Percentiles rank a stretch among this genome's conserved stretches.
phyloP scores from a whole-genome alignment of 2,888 invertebrate genomes.

The Drosophila longiperda region DNA sequence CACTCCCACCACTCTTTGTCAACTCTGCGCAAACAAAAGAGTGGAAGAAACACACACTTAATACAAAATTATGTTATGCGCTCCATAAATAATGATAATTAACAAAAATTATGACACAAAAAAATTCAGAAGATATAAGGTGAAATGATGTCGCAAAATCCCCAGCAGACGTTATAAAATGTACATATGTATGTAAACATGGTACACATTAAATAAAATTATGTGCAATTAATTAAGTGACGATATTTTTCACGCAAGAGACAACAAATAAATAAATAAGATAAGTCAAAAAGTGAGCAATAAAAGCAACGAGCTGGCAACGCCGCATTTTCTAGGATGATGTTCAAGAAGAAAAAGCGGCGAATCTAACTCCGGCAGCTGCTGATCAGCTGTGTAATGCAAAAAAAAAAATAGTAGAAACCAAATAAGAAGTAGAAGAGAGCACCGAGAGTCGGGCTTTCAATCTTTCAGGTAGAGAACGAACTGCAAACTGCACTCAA shows the following conservation, averaged over 20 bases:
- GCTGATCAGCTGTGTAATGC: conserved; percentile 53
- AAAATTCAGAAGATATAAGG: conserved; percentile 8
- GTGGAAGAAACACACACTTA: conserved; percentile 42
- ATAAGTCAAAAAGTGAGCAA: conserved; percentile 15
- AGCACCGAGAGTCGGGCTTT: conserved; percentile 34
- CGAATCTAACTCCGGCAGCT: conserved; percentile 43
- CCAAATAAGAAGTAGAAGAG: conserved; percentile 20
- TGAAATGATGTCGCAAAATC: conserved; percentile 16
- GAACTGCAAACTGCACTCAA: conserved; percentile 39
- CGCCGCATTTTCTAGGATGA: conserved; percentile 25
- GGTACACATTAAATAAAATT: conserved; percentile 29
- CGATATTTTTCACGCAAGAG: not conserved
- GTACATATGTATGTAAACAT: not conserved
- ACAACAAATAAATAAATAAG: conserved; percentile 4
- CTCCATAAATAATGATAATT: conserved; percentile 57
- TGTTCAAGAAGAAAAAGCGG: conserved; percentile 3
- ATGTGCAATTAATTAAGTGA: conserved; percentile 9
- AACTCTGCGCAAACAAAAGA: conserved; percentile 36
- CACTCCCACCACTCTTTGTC: conserved; percentile 33
- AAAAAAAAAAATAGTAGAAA: conserved; percentile 13
- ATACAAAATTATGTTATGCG: conserved; percentile 51
- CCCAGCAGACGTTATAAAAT: conserved; percentile 16
- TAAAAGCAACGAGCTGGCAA: conserved; percentile 46
- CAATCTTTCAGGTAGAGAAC: conserved; percentile 28
- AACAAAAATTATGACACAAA: conserved; percentile 35